Conservation (phyloP, 2,113 vertebrate genomes). For the Ophthalmolycus amberensis region DNA sequence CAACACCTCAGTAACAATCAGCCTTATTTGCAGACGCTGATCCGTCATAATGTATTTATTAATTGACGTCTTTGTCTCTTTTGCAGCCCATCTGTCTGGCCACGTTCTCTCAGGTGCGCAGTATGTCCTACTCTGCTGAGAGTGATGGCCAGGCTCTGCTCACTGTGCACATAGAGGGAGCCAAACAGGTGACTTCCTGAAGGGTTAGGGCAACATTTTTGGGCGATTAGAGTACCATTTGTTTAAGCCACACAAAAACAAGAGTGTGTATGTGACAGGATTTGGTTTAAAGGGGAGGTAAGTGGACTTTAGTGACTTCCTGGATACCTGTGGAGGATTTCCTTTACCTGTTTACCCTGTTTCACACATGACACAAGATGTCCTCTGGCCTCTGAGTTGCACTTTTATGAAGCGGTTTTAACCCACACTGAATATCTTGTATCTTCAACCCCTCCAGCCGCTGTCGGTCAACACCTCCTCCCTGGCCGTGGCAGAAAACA, state of each 20-base stretch:
- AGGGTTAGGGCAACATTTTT: background rate
- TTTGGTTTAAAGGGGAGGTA: background rate
- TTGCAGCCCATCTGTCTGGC: conserved; percentile 88
- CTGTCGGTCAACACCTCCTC: conserved; percentile 89
- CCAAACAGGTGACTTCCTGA: conserved; percentile 84
- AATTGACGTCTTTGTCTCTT: background rate
- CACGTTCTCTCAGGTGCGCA: conserved; percentile 88
- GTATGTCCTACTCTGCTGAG: conserved; percentile 84
- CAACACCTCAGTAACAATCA: background rate
- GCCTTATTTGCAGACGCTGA: background rate
- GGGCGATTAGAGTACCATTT: background rate
- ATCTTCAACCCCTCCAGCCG: conserved; percentile 71
- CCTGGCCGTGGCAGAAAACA: conserved; percentile 91
- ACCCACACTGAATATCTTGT: background rate
- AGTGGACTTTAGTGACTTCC: background rate
- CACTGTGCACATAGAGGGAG: conserved; percentile 86
- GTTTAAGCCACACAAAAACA: background rate
- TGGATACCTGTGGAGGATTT: background rate
- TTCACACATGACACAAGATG: background rate
- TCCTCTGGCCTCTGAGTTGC: background rate
- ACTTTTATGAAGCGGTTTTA: background rate
- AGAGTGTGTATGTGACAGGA: background rate
- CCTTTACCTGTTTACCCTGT: background rate
- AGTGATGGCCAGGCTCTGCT: conserved; percentile 85
- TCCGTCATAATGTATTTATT: background rate